phyloP scores from a whole-genome alignment of 2,113 vertebrate species.

The Serinus canaria region DNA sequence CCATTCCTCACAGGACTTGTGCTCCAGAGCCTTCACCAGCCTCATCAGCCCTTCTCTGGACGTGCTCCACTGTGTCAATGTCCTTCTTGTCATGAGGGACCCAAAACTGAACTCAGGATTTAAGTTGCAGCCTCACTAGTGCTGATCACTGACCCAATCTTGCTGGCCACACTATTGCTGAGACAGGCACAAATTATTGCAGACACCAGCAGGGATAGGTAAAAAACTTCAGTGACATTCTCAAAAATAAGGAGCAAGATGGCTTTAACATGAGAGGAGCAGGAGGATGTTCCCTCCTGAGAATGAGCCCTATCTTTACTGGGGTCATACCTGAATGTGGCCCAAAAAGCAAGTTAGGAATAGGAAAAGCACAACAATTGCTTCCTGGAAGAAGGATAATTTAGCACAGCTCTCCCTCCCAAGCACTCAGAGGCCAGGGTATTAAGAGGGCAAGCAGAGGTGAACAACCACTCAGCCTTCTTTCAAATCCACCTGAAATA shows the following conservation, averaged over 20 bases:
- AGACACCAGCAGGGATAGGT: not conserved
- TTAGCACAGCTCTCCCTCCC: not conserved
- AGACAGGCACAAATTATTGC: not conserved
- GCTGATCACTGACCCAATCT: not conserved
- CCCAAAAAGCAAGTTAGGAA: not conserved
- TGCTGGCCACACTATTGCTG: not conserved
- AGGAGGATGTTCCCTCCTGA: not conserved
- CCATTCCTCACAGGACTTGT: not conserved
- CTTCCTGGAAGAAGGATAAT: not conserved
- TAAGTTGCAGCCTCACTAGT: not conserved
- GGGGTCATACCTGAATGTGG: not conserved
- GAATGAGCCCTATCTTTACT: not conserved
- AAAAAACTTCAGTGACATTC: not conserved
- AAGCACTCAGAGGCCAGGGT: not conserved
- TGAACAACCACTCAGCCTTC: not conserved
- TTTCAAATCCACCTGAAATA: not conserved
- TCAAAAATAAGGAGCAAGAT: not conserved
- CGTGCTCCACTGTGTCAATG: rapidly evolving
- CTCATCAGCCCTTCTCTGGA: not conserved
- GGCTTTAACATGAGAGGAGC: not conserved
- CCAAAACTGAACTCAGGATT: not conserved
- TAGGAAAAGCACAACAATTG: not conserved
- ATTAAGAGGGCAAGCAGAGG: not conserved
- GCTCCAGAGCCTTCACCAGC: not conserved
- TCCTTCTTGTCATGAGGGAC: not conserved